Conservation (phyloP, 2,113 vertebrate genomes). For the Anguilla japonica region DNA sequence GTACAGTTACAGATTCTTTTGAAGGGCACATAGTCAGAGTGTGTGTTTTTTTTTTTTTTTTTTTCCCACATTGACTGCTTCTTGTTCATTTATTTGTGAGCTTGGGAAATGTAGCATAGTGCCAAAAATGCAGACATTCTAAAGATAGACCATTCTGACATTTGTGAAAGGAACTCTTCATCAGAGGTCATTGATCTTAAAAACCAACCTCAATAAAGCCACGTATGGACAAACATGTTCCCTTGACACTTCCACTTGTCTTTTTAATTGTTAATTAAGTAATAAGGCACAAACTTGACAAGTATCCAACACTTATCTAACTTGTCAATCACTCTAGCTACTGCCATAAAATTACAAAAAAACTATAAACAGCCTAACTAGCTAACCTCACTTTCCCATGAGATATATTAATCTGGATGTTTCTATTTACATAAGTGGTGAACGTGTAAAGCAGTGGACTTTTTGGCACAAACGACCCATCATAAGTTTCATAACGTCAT, state of each 20-base stretch:
- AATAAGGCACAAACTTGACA: too few relatives aligned
- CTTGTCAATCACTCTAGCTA: too few relatives aligned
- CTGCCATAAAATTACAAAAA: too few relatives aligned
- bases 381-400: too few relatives aligned
- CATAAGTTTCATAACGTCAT: too few relatives aligned
- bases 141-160: conserved; percentile 43
- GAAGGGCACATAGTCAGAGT: conserved; percentile 33
- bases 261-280: background rate
- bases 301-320: too few relatives aligned
- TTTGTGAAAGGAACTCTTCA: conserved; percentile 33
- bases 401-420: too few relatives aligned
- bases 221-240: conserved; percentile 20
- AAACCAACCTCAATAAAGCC: conserved; percentile 36
- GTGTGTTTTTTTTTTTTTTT: background rate
- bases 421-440: too few relatives aligned
- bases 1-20: conserved; percentile 29
- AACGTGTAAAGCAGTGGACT: too few relatives aligned
- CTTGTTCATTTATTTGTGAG: conserved; percentile 25
- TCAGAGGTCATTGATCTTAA: conserved; percentile 26
- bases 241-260: conserved; percentile 29
- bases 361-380: too few relatives aligned
- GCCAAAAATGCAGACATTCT: conserved; percentile 17
- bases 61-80: conserved; percentile 18
- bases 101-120: background rate
- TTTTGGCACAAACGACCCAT: too few relatives aligned